A percentile compares a stretch with the other conserved stretches of the same genome.
These are phyloP conservation scores for Caenorhabditis parvicauda DNA, from an alignment of 2,888 invertebrate genomes.

Conservation along the genomic window DNA sequence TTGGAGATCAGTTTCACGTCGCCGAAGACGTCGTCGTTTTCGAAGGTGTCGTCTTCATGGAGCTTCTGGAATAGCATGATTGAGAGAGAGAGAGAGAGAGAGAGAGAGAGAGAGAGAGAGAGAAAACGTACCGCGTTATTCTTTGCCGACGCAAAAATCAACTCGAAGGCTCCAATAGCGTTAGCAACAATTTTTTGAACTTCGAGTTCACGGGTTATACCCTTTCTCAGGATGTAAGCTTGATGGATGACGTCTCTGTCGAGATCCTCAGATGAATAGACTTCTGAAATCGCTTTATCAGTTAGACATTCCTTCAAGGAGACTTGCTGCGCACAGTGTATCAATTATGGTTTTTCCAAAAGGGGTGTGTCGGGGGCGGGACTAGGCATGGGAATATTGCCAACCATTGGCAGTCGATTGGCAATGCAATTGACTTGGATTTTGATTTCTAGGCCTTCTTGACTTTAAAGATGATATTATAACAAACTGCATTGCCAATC, in stretches of 20 bases:
- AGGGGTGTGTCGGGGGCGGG: too few relatives aligned
- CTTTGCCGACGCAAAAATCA: constrained; percentile 31
- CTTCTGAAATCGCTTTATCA: constrained; percentile 29
- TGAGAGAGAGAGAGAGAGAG: too few relatives aligned
- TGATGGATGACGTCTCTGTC: constrained; percentile 11
- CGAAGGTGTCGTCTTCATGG: constrained; percentile 1
- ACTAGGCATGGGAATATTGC: too few relatives aligned
- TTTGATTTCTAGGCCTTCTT: too few relatives aligned
- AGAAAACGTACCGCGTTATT: constrained; percentile 9
- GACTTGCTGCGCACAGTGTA: too few relatives aligned
- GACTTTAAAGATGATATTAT: too few relatives aligned
- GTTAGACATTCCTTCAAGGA: background rate
- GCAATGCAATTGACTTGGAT: too few relatives aligned
- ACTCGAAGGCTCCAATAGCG: constrained; percentile 38
- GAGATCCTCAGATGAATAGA: constrained; percentile 35
- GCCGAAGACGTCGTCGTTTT: constrained; percentile 35
- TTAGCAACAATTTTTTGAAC: constrained; percentile 37
- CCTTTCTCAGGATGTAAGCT: constrained; percentile 15
- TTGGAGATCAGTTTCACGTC: constrained; percentile 27
- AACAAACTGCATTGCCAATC: too few relatives aligned
- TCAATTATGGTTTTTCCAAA: too few relatives aligned
- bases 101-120: too few relatives aligned
- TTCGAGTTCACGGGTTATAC: constrained; percentile 32
- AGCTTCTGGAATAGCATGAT: constrained; percentile 1
- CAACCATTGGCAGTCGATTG: too few relatives aligned